Percentiles rank a stretch among this genome's conserved stretches.
Conservation (phyloP, 1,140 invertebrate species). For the Lysiphlebus fabarum region DNA sequence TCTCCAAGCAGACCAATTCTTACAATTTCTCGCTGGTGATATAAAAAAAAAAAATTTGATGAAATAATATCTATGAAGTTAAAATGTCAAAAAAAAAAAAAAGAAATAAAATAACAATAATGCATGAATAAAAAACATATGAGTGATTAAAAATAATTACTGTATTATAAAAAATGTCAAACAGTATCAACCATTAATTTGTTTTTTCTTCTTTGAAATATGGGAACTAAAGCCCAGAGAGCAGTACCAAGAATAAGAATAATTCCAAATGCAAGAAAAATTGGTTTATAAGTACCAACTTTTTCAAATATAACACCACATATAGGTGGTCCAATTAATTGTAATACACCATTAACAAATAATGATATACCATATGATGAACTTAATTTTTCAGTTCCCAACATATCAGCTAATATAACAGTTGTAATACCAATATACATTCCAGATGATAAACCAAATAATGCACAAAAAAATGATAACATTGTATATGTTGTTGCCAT, state of each 20-base stretch:
- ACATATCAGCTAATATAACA: slow-evolving; percentile 76
- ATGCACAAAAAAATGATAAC: slow-evolving; percentile 66
- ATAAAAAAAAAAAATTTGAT: no score
- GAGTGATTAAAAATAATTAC: not conserved
- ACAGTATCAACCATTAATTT: slow-evolving; percentile 28
- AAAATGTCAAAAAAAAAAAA: no score
- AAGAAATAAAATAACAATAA: no score
- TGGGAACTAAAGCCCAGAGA: slow-evolving; percentile 69
- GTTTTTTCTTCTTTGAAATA: slow-evolving; percentile 58
- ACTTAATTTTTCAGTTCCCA: slow-evolving; percentile 74
- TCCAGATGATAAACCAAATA: slow-evolving; percentile 77
- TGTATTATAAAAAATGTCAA: slow-evolving; percentile 11
- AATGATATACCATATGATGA: slow-evolving; percentile 78
- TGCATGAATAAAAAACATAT: no score
- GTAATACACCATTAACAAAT: slow-evolving; percentile 75
- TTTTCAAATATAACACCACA: slow-evolving; percentile 67
- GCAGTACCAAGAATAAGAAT: slow-evolving; percentile 66
- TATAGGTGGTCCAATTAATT: slow-evolving; percentile 72
- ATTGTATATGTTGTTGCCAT: slow-evolving; percentile 58
- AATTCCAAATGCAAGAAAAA: slow-evolving; percentile 68
- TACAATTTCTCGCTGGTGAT: no score
- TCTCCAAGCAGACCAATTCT: no score
- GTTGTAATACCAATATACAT: slow-evolving; percentile 78
- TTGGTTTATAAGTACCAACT: slow-evolving; percentile 63
- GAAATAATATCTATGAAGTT: no score